Percentiles rank a stretch among this genome's conserved stretches.
Conservation (phyloP, 2,113 vertebrate species). For the Ictalurus punctatus region DNA sequence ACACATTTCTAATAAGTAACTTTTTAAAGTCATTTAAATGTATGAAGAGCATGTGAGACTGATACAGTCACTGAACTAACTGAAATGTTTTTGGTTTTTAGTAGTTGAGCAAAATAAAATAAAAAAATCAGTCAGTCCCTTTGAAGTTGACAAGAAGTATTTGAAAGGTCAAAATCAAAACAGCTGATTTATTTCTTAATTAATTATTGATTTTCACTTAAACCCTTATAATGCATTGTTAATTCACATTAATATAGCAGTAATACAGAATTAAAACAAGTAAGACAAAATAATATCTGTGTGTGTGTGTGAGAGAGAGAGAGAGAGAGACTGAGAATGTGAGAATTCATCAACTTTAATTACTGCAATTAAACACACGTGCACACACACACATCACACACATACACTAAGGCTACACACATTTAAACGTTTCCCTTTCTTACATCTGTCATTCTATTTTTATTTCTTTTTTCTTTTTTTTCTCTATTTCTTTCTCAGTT, state of each 20-base stretch:
- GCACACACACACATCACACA: background rate
- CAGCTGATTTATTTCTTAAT: background rate
- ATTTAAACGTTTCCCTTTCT: background rate
- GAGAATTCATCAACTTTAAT: slow-evolving; percentile 44
- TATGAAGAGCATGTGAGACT: background rate
- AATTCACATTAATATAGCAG: background rate
- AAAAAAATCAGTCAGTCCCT: too few relatives aligned
- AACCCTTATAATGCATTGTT: background rate
- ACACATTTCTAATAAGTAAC: too few relatives aligned
- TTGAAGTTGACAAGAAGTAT: background rate
- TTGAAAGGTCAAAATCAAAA: background rate
- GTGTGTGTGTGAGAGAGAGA: background rate
- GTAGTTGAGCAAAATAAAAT: too few relatives aligned
- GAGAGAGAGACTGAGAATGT: too few relatives aligned
- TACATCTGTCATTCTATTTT: background rate
- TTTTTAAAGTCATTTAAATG: background rate
- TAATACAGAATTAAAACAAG: background rate
- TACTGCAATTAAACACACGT: slow-evolving; percentile 9
- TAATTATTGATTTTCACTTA: background rate
- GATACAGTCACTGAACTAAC: too few relatives aligned
- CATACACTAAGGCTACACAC: background rate
- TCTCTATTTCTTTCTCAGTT: background rate
- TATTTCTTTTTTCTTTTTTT: background rate
- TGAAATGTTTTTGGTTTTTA: too few relatives aligned
- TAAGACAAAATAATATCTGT: background rate